phyloP scores from a whole-genome alignment of 2,113 vertebrate genomes.

The Illadopsis cleaveri region DNA sequence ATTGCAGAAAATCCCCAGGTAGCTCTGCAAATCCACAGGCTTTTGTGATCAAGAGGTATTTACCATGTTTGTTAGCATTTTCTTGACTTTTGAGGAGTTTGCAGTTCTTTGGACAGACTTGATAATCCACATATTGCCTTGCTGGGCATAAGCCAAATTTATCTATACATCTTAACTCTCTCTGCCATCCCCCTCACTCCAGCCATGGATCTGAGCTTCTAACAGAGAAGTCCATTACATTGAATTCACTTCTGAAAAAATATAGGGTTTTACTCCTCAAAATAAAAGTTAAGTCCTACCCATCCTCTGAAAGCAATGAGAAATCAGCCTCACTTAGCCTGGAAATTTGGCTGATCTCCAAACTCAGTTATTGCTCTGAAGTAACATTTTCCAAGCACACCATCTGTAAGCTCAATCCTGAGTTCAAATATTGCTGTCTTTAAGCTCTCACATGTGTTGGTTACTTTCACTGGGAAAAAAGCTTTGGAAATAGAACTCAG shows the following conservation, averaged over 20 bases:
- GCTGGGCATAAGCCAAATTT: not conserved
- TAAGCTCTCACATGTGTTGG: not conserved
- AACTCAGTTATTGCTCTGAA: not conserved
- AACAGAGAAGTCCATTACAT: not conserved
- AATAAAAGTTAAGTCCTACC: not conserved
- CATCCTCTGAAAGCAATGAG: not conserved
- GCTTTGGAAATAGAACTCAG: not conserved
- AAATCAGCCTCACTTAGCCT: not conserved
- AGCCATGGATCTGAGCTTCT: not conserved
- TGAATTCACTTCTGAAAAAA: not conserved
- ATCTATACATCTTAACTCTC: not conserved
- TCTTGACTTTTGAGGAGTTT: not conserved
- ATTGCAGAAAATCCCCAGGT: not conserved
- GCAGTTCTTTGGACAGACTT: not conserved
- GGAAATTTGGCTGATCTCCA: not conserved
- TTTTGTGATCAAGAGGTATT: conserved; percentile 31
- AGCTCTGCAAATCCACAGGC: conserved; percentile 14
- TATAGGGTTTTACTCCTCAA: not conserved
- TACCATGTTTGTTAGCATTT: not conserved
- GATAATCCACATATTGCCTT: not conserved
- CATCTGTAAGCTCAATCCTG: not conserved
- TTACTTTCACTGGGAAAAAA: not conserved
- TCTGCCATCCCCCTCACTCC: not conserved
- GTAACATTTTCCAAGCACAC: not conserved
- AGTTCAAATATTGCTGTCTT: not conserved